Base-by-base conservation (phyloP, 2,113 vertebrate species). In the Pelusios castaneus region DNA sequence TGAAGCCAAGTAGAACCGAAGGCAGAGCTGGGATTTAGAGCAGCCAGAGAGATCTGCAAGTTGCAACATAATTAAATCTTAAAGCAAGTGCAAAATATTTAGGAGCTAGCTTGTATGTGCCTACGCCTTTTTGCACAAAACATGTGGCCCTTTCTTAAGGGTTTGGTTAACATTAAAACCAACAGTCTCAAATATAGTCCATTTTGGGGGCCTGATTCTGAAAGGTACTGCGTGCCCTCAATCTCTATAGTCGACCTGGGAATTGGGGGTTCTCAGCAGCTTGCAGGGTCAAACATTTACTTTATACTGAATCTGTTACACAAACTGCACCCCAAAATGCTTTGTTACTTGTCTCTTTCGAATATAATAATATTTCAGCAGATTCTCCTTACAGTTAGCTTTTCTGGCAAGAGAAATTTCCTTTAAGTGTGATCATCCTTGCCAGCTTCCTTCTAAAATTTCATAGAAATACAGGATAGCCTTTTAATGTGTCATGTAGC, bases 51-150 rank as follows among this genome's bases (percentile, higher is more conserved):
- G 63, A 87, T 92, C 14, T 93, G 60, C 90, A 95, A 97, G 88
- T 89, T 92, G 77, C 85, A 87, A 94, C 76, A 14, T 70, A 97
- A 95, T 95, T 91, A 90, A 91, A 91, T 79, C 54, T 94, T 95
- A 89, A 85, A 85, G 49, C 85, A 52, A 83, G 85, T 94, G 56
- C 79, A 93, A 88, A 96, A 80, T 90, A 87, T 82, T 60, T 92
- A 89, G 73, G 56, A 95, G 47, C 47, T 77, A 60, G 60, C 47
- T 1, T 22, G 60, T 34, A 6, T 9, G 6, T 54, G 55, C 60
- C 51, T 85, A 24, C 12, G 51, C 82, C 80, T 52, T 87, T 92
- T 54, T 49, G 7, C 43, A 55, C 25, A 58, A 89, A 84, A 84
- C 1, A 0, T 22, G n/a, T 19, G 21, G 10, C 6, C 12, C 5